These are phyloP conservation scores for Sarcophaga variegata DNA, from an alignment of 2,888 invertebrate species.

Conservation along the genomic window DNA sequence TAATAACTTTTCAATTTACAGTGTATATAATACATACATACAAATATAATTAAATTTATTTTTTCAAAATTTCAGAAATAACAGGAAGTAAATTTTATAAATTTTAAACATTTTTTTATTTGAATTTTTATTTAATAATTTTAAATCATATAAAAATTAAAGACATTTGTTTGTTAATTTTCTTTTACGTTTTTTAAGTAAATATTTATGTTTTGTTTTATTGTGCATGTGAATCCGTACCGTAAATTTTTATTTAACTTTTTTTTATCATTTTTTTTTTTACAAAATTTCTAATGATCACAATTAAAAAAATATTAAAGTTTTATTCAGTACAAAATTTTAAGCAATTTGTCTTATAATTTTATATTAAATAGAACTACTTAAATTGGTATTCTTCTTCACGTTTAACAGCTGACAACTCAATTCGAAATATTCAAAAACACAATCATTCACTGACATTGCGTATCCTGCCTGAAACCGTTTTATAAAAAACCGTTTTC, in stretches of 20 bases:
- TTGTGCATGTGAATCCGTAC: neutral
- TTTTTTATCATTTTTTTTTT: neutral
- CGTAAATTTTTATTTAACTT: neutral
- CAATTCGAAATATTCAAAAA: slow-evolving; percentile 53
- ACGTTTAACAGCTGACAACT: slow-evolving; percentile 66
- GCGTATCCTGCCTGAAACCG: slow-evolving; percentile 62
- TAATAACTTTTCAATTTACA: neutral
- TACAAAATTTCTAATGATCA: neutral
- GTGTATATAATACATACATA: neutral
- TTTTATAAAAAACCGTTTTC: slow-evolving; percentile 51
- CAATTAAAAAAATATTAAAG: neutral
- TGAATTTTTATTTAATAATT: neutral
- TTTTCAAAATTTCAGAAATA: slow-evolving; percentile 39
- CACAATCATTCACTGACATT: slow-evolving; percentile 64
- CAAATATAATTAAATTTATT: neutral
- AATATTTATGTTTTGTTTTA: slow-evolving; percentile 7
- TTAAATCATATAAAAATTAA: too few species aligned
- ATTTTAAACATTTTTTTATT: slow-evolving; percentile 6
- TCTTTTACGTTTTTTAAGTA: neutral
- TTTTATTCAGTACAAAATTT: neutral
- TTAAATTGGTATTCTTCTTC: slow-evolving; percentile 48
- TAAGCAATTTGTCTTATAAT: neutral
- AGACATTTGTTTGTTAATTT: neutral
- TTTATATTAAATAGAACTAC: slow-evolving; percentile 38
- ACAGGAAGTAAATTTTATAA: slow-evolving; percentile 15